These are phyloP conservation scores for Automeris io DNA, from an alignment of 2,888 invertebrate genomes.

Conservation along the genomic window DNA sequence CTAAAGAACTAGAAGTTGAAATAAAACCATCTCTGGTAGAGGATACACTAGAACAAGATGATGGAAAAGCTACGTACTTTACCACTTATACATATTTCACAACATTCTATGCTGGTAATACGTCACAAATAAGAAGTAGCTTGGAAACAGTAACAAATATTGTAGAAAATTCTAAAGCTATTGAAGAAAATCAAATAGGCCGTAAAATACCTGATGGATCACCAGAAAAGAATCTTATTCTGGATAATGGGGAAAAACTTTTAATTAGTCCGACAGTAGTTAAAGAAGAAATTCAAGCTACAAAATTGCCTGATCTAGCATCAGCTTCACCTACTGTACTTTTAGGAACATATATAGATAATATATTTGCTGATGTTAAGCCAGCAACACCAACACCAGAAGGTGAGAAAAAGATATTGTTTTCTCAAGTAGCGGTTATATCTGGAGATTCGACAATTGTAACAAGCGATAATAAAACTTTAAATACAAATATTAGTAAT, in stretches of 20 bases:
- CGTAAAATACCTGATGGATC: constrained; percentile 62
- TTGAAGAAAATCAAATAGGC: constrained; percentile 77
- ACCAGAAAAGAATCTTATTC: constrained; percentile 59
- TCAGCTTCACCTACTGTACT: constrained; percentile 83
- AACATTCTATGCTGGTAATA: constrained; percentile 89
- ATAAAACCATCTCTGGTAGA: constrained; percentile 65
- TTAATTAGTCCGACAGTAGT: constrained; percentile 49
- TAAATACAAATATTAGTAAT: constrained; percentile 33
- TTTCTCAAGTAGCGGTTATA: constrained; percentile 72
- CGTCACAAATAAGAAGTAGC: constrained; percentile 88
- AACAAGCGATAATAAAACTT: constrained; percentile 60
- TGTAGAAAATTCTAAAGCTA: constrained; percentile 78
- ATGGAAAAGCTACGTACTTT: constrained; percentile 81
- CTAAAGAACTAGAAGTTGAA: constrained; percentile 61
- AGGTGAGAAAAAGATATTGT: constrained; percentile 75
- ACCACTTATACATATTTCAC: constrained; percentile 95
- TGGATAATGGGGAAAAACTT: constrained; percentile 55
- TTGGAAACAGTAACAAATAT: constrained; percentile 92
- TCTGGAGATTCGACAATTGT: constrained; percentile 68
- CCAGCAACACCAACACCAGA: constrained; percentile 80
- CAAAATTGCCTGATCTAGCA: constrained; percentile 77
- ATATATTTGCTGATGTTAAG: constrained; percentile 85
- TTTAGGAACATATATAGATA: constrained; percentile 84
- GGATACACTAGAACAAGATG: constrained; percentile 52
- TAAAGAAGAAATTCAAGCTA: constrained; percentile 59